Evolutionary conservation across 2,888 invertebrate species (phyloP), one percentile per base, ranked within the genome.

Genomic region (Gasteruption jaculator): DNA sequence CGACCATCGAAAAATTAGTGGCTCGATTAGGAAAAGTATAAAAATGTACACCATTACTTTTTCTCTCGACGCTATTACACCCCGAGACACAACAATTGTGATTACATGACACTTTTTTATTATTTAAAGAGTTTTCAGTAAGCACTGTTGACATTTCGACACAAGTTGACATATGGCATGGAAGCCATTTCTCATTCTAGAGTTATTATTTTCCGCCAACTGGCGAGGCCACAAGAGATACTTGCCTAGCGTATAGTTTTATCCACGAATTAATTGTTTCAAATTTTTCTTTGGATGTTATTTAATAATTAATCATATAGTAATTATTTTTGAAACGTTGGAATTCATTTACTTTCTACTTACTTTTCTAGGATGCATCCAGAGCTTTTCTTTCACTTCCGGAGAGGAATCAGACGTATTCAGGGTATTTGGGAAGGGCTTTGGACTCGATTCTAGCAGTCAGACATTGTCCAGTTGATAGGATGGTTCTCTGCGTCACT

Each of bases 401-500:
- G 22, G 89, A 90, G 65, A 79, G 79, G 19, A 78, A 84, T 45
- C 91, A 92, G 68, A 85, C 83, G 0, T 89, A 86, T 38, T 76
- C 79, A 2, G 81, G 80, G 46, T 90, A 87, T 56, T 72, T 92
- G 18, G 82, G 81, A 10, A 75, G 76, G 43, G 77, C 84, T 0
- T 75, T 86, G 50, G 76, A 82, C 24, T 77, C 81, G 0, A 86
- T 92, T 48, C 73, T 84, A 45, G 84, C 82, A 2, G 79, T 93
- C 2, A 76, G 88, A 37, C 79, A 83, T 46, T 96, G 95, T 65
- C 91, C 94, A 0, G 83, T 94, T 5, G 77, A 82, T 31, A 75
- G 82, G n/a, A 90, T 93, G 74, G 83, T 84, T 0, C 69, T 95
- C 14, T 96, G 96, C 63, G 88, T 96, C 15, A 91, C 93, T 1